These are phyloP conservation scores for Pempheris klunzingeri DNA, from an alignment of 2,797 vertebrate species.

Conservation along the genomic window DNA sequence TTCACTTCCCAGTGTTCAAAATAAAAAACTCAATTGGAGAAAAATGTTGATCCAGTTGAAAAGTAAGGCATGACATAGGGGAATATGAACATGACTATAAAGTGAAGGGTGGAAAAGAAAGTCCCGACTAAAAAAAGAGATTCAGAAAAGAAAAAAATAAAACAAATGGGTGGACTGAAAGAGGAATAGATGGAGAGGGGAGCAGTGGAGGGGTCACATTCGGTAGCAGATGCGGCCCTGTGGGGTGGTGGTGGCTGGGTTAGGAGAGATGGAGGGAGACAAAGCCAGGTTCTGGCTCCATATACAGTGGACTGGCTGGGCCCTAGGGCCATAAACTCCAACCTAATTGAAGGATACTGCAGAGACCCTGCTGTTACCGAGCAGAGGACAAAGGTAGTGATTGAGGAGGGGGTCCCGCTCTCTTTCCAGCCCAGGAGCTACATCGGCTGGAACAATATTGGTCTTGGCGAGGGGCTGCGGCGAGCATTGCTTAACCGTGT, in stretches of 20 bases:
- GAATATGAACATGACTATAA: too few relatives aligned
- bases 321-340: constrained; percentile 67
- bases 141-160: constrained; percentile 1
- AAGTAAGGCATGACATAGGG: constrained; percentile 27
- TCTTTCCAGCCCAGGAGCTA: constrained; percentile 76
- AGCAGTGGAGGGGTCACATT: constrained; percentile 43
- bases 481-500: constrained; percentile 69
- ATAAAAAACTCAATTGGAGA: constrained; percentile 23
- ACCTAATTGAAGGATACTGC: constrained; percentile 73
- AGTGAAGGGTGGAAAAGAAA: constrained; percentile 16
- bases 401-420: constrained; percentile 63
- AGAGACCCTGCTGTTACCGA: constrained; percentile 65
- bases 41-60: constrained; percentile 26
- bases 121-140: constrained; percentile 7
- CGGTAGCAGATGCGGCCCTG: constrained; percentile 60
- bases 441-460: constrained; percentile 80
- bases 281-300: constrained; percentile 32
- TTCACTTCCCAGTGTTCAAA: constrained; percentile 3
- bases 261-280: constrained; percentile 44
- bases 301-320: constrained; percentile 10
- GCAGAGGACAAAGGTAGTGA: constrained; percentile 56
- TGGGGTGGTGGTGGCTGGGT: constrained; percentile 51
- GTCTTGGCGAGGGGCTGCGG: constrained; percentile 69
- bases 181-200: constrained; percentile 20
- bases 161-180: constrained; percentile 33